Evolutionary conservation across 2,113 vertebrate species (phyloP), one percentile per base, ranked within the genome.

Genomic region (Halichoerus grypus): DNA sequence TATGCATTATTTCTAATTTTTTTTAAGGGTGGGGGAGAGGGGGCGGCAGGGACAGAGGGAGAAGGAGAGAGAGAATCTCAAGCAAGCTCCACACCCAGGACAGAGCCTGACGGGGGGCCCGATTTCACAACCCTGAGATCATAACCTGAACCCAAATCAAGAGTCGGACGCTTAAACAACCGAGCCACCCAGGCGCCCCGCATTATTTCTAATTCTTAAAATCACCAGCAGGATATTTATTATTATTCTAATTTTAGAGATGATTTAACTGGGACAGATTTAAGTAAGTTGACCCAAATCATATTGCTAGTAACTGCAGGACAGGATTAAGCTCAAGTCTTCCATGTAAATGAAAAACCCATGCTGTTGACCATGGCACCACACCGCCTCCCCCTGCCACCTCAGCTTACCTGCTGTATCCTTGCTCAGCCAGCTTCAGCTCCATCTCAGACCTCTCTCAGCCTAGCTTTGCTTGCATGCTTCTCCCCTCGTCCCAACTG

Each of bases 181-280:
- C 1, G 67, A 69, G 33, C 33, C 67, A 36, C 33, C 16, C 67
- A 36, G 67, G 67, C 8, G 3, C 18, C 67, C 33, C 10, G 3
- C 21, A 31, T 92, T 94, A 42, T 69, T 86, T 77, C 90, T 88
- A n/a, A 88, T 31, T 92, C 67, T 95, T 95, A 94, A 42, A 31
- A 65, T 87, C 92, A 81, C 36, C 49, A 92, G 26, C n/a, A 95
- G 49, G 28, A 81, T 82, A 49, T 16, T 57, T 42, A 55, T 79
- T 55, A 87, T 87, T 85, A 84, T 86, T 39, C 39, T 42, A 94
- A 82, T 76, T 77, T 95, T 91, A 91, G 53, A 83, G 57, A 11
- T 53, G 67, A 94, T 57, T 93, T 86, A 95, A 87, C 57, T 55
- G 67, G 65, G 74, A 69, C 74, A 94, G 39, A 5, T 82, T 90